A percentile compares a stretch with the other conserved stretches of the same genome.
phyloP scores from a whole-genome alignment of 2,797 vertebrate genomes.

The Leuciscus waleckii region DNA sequence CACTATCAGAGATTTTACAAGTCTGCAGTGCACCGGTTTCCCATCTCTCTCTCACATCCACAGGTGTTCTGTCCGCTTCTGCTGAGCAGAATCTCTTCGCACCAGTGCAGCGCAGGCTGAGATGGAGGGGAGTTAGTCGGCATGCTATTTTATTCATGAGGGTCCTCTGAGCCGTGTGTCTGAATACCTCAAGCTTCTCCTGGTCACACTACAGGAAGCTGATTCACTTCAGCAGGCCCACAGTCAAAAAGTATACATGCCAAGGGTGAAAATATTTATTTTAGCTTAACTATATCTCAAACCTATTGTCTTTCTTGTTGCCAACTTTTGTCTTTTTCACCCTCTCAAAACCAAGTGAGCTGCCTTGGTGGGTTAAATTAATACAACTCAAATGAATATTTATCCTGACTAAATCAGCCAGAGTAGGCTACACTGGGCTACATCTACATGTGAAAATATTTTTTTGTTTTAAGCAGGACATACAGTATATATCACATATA shows the following conservation, averaged over 20 bases:
- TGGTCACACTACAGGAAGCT: neutral
- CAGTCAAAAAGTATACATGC: neutral
- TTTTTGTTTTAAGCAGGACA: neutral
- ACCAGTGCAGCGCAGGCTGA: neutral
- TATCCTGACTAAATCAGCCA: neutral
- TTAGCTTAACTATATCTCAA: neutral
- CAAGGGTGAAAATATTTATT: neutral
- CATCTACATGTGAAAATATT: neutral
- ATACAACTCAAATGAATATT: neutral
- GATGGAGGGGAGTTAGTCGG: neutral
- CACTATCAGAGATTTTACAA: neutral
- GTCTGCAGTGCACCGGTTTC: neutral
- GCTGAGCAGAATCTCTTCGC: neutral
- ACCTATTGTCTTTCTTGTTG: neutral
- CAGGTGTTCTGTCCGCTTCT: conserved; percentile 17
- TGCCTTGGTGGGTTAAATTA: neutral
- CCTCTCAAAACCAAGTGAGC: neutral
- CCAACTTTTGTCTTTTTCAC: neutral
- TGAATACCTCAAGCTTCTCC: conserved; percentile 12
- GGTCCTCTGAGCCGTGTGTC: neutral
- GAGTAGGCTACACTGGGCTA: neutral
- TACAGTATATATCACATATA: neutral
- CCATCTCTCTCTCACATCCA: neutral
- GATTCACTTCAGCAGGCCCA: conserved; percentile 16
- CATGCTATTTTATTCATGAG: conserved; percentile 20